Evolutionary conservation across 30 jellyfish, hydroid and myxozoan species (phyloP), one percentile per base, ranked within the genome.

Genomic region (Aurelia aurita complex sp. Pacific): DNA sequence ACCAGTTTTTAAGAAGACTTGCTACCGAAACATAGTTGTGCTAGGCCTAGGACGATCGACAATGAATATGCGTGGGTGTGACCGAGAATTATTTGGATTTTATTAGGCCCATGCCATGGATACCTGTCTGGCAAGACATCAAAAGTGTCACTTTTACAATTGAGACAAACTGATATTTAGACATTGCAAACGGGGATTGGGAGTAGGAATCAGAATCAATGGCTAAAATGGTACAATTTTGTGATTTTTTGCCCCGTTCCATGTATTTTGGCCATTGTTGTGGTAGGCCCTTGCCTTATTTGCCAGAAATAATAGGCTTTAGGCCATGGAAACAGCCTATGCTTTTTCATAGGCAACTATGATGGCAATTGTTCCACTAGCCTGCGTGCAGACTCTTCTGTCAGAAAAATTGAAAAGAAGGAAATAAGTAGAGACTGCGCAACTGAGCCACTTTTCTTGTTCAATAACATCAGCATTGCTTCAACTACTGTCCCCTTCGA

Each of bases 101-200:
- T 23, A 63, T 63, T 63, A 63, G 73, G 73, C 73, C 73, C 73
- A 63, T 63, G 73, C 73, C 73, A 63, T 63, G 73, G 73, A 63
- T 63, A 63, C 73, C 73, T 63, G 73, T 63, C 73, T 63, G 29
- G 73, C 73, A 63, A 63, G 73, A 63, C 18, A 63, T 63, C 73
- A 63, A 63, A 63, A 63, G 73, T 63, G 73, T 63, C 73, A 63
- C 73, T 63, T 63, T 63, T 63, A 63, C 29, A 63, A 40, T 63
- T 16, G 73, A 63, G 73, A 63, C 73, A 63, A 63, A 63, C 73
- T 63, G 73, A 63, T 63, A 63, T 63, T 63, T 63, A 7, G 73
- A 63, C 29, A 23, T 23, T 23, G 29, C 29, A 23, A 23, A 23
- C 29, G 29, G 29, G 29, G 29, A 23, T 23, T 23, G 29, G 29